Evolutionary conservation across 2,888 invertebrate genomes (phyloP).

Genomic region (Lutraria lutraria): DNA sequence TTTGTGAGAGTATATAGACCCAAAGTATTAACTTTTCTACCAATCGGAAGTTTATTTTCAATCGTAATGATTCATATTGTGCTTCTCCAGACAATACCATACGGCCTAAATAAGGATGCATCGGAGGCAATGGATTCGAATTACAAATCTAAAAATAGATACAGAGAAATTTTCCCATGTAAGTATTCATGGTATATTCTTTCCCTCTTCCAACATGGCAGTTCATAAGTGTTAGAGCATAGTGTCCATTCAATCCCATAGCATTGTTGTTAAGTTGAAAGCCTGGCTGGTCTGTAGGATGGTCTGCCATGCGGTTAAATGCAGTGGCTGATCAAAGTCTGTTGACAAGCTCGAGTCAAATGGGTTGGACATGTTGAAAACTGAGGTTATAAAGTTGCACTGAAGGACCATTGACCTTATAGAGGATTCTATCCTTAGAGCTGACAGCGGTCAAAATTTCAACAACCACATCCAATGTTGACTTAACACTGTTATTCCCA

Average conservation of each 20-base stretch:
- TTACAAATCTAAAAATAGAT: slow-evolving; percentile 42
- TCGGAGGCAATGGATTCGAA: neutral
- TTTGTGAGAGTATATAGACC: no score
- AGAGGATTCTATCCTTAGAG: slow-evolving; percentile 62
- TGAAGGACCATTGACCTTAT: slow-evolving; percentile 54
- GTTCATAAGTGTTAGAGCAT: no score
- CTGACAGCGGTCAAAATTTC: neutral
- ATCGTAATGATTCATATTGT: neutral
- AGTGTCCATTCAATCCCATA: no score
- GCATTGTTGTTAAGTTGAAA: no score
- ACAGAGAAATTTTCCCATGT: slow-evolving; percentile 40
- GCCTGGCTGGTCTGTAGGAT: no score
- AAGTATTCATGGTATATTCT: no score
- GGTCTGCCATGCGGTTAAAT: no score
- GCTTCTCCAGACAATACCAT: slow-evolving; percentile 21
- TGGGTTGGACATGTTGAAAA: no score
- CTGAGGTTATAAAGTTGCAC: no score
- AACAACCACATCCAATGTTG: neutral
- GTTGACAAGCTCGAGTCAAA: no score
- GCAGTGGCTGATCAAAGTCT: no score
- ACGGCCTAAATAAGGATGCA: slow-evolving; percentile 15
- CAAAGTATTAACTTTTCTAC: neutral
- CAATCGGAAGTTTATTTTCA: neutral
- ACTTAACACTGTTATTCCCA: neutral
- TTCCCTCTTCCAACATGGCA: no score